Base-by-base conservation (phyloP, 2,113 vertebrate genomes). In the Anarrhichthys ocellatus region DNA sequence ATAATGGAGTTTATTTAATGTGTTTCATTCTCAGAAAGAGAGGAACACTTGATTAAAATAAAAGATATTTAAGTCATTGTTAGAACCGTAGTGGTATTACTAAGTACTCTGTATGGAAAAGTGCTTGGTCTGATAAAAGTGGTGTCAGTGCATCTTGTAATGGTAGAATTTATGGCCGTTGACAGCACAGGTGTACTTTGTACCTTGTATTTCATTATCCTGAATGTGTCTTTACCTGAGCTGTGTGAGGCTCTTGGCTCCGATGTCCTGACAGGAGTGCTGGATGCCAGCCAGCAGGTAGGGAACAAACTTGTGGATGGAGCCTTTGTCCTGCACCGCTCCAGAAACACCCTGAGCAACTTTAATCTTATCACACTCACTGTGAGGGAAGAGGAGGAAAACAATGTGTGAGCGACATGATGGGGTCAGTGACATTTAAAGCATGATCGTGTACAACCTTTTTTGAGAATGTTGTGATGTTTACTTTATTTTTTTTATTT, bases 211-310 rank as follows among this genome's bases (percentile, higher is more conserved):
- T 34, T 34, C 10, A 48, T 14, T 11, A 9, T 24, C 32, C 27
- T 59, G 34, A 65, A 18, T 9, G 46, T 48, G n/a, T 54, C 13
- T 11, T 13, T 88, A 99, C 98, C 98, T 95, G 85, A 99, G 95
- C 93, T 98, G 98, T 5, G 97, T 99, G 86, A 99, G 92, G 86
- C 98, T 99, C 93, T 99, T 99, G 76, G 97, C 89, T 73, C 98
- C 98, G 17, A 99, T 99, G 87, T 99, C 98, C 91, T 99, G 98
- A 87, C 98, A 99, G 80, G 97, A 98, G 90, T 99, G 98, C 93
- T 99, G 98, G 86, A 98, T 97, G 63, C 98, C 98, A 69, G 96
- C 97, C 66, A 99, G 96, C 90, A 99, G 93, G 94, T 99, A 99
- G 0, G 98, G 98, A 66, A 99, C 93, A 82, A 99, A 99, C 90